phyloP scores from a whole-genome alignment of 2,888 invertebrate species.

The Nomada ruficornis region DNA sequence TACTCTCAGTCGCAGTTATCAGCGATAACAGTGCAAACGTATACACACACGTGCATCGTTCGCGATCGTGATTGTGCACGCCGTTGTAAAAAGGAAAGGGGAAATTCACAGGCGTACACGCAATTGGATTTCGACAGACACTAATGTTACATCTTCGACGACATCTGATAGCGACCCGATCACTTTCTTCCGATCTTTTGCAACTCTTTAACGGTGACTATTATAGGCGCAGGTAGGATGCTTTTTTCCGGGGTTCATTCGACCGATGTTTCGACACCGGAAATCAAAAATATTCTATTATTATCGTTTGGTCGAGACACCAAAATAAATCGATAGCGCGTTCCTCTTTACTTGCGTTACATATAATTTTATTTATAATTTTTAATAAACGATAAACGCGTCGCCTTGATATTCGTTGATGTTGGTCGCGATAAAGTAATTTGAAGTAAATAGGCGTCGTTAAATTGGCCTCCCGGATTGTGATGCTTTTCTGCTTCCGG shows the following conservation, averaged over 20 bases:
- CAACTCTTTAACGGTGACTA: neutral
- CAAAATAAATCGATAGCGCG: slow-evolving; percentile 1
- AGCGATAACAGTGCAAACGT: slow-evolving; percentile 46
- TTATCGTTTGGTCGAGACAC: slow-evolving; percentile 36
- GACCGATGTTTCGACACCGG: slow-evolving; percentile 16
- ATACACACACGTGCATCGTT: slow-evolving; percentile 16
- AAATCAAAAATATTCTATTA: neutral
- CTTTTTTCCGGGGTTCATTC: neutral
- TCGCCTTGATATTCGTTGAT: neutral
- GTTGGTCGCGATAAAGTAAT: too few relatives aligned
- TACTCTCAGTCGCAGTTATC: slow-evolving; percentile 46
- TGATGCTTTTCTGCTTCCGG: neutral
- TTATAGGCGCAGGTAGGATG: neutral
- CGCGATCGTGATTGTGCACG: slow-evolving; percentile 22
- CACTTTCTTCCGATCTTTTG: slow-evolving; percentile 1
- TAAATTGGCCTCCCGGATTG: too few relatives aligned
- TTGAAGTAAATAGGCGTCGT: too few relatives aligned
- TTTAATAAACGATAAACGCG: slow-evolving; percentile 8
- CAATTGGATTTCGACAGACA: slow-evolving; percentile 19
- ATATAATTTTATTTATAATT: neutral
- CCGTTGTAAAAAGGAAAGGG: neutral
- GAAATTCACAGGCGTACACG: neutral
- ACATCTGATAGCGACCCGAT: slow-evolving; percentile 5
- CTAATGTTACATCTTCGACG: slow-evolving; percentile 24
- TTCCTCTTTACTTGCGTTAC: slow-evolving; percentile 2